Evolutionary conservation across 2,888 invertebrate species (phyloP).

Genomic region (Ischnus inquisitorius): DNA sequence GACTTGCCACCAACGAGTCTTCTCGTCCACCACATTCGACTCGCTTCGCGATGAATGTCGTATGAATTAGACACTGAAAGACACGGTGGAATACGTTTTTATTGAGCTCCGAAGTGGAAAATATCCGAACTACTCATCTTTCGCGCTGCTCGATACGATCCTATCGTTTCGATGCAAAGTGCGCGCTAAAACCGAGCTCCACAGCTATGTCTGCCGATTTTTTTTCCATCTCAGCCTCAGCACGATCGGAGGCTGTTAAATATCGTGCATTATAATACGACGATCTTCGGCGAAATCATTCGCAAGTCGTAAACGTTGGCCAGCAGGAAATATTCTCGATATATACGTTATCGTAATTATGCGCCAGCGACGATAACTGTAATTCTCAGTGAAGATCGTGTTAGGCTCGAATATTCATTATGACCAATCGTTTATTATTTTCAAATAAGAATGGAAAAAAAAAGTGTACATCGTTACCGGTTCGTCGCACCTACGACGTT

Average conservation of each 20-base stretch:
- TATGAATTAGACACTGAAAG: slow-evolving; percentile 20
- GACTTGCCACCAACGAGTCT: slow-evolving; percentile 10
- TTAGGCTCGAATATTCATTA: background rate
- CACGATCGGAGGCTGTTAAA: background rate
- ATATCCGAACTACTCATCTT: slow-evolving; percentile 8
- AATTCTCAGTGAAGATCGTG: background rate
- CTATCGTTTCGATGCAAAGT: background rate
- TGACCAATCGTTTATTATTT: background rate
- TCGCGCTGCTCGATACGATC: background rate
- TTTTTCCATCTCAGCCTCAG: background rate
- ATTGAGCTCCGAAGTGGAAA: background rate
- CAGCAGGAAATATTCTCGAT: background rate
- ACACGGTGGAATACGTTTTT: background rate
- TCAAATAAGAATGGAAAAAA: background rate
- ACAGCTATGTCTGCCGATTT: background rate
- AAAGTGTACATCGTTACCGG: too few species aligned
- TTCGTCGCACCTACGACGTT: too few species aligned
- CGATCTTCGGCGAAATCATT: background rate
- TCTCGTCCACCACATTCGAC: slow-evolving; percentile 1
- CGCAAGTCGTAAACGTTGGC: background rate
- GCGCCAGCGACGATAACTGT: background rate
- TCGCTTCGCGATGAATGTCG: slow-evolving; percentile 16
- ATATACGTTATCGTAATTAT: background rate
- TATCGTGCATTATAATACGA: background rate
- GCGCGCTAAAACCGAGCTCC: background rate